Conservation (phyloP, 53 echinoderm and acorn worm species). For the Stichopus horrens region DNA sequence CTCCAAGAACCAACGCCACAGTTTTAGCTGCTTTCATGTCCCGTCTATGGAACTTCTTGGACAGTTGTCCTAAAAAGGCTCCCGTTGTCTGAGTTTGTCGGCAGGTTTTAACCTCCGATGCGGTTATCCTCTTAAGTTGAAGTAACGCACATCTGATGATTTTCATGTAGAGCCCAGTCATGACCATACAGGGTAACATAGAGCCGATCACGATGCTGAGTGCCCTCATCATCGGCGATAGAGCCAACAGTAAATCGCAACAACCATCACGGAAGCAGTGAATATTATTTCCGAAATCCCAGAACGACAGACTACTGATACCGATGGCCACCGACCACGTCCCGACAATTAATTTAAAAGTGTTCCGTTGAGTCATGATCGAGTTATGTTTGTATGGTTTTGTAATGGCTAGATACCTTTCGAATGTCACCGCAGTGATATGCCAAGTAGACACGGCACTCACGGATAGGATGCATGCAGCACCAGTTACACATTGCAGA, state of each 20-base stretch:
- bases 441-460: constrained; percentile 60
- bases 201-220: constrained; percentile 3
- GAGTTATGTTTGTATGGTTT: constrained; percentile 58
- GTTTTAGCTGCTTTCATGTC: constrained; percentile 73
- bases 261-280: constrained; percentile 17
- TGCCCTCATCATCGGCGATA: neutral
- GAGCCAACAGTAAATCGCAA: neutral
- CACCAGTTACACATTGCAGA: constrained; percentile 52
- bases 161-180: constrained; percentile 3
- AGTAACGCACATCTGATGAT: constrained; percentile 13
- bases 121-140: constrained; percentile 15
- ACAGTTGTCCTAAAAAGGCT: constrained; percentile 9
- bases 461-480: constrained; percentile 44
- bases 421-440: constrained; percentile 64
- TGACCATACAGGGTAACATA: constrained; percentile 22
- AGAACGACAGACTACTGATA: neutral
- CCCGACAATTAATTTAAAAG: constrained; percentile 32
- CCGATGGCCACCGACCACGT: constrained; percentile 36
- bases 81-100: neutral
- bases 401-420: constrained; percentile 68
- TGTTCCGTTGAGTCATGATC: constrained; percentile 42
- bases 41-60: constrained; percentile 28
- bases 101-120: constrained; percentile 13
- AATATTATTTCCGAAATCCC: constrained; percentile 48
- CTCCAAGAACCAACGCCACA: constrained; percentile 60